These are phyloP conservation scores for Crypturellus undulatus DNA, from an alignment of 2,113 vertebrate genomes.

Conservation along the genomic window DNA sequence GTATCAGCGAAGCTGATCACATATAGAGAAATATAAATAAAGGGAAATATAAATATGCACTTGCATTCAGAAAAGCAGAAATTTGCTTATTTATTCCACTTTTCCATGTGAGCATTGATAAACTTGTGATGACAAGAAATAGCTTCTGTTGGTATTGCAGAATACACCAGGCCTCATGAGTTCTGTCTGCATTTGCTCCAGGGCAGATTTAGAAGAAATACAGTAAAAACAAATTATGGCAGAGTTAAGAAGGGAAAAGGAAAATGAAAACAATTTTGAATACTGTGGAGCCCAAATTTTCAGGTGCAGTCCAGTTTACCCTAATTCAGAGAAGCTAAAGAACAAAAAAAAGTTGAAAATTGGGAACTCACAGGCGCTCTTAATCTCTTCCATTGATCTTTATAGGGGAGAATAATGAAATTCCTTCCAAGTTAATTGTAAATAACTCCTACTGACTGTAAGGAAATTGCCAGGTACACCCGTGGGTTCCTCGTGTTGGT, in stretches of 20 bases:
- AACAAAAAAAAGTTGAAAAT: not conserved
- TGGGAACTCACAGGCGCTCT: not conserved
- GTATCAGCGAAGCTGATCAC: not conserved
- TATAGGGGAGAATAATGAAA: not conserved
- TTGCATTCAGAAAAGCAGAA: not conserved
- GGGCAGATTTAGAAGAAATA: not conserved
- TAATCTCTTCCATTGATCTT: not conserved
- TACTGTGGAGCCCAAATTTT: rapidly evolving
- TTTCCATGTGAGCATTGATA: not conserved
- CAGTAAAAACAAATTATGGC: not conserved
- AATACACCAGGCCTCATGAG: not conserved
- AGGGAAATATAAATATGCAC: not conserved
- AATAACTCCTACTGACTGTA: not conserved
- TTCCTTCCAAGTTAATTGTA: not conserved
- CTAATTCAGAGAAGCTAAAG: not conserved
- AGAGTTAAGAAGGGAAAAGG: not conserved
- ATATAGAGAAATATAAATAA: not conserved
- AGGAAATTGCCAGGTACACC: not conserved
- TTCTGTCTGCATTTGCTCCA: not conserved
- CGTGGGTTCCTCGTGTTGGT: not conserved
- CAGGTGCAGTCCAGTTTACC: not conserved
- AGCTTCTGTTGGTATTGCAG: not conserved
- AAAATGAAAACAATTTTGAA: not conserved
- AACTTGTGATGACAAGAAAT: rapidly evolving
- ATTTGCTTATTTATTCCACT: not conserved